Conservation (phyloP, 2,888 invertebrate genomes). For the Dioctria rufipes region DNA sequence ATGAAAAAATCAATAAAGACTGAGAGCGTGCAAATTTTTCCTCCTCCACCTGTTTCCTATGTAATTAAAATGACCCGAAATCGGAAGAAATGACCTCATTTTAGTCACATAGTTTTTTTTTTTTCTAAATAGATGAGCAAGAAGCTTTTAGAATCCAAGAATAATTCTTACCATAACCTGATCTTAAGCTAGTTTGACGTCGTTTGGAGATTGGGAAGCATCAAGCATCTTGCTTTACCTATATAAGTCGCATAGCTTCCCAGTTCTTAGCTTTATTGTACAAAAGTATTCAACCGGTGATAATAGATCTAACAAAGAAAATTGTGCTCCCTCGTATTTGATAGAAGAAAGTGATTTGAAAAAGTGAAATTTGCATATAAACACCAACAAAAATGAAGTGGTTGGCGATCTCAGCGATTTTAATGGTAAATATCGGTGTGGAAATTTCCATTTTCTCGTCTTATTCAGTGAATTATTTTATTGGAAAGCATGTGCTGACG, state of each 20-base stretch:
- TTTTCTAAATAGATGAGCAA: no score
- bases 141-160: no score
- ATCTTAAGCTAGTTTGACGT: no score
- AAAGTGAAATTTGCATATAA: constrained; percentile 9
- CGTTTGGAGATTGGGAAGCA: no score
- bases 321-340: background rate
- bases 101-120: no score
- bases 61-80: no score
- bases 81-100: no score
- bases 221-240: background rate
- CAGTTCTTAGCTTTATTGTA: constrained; percentile 54
- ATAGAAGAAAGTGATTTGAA: constrained; percentile 24
- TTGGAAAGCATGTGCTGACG: background rate
- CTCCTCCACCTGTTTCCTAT: no score
- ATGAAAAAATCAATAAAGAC: no score
- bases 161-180: no score
- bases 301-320: no score
- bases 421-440: constrained; percentile 55
- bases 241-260: constrained; percentile 45
- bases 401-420: constrained; percentile 51
- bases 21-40: no score
- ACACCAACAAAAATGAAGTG: constrained; percentile 54
- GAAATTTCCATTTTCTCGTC: background rate
- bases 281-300: background rate
- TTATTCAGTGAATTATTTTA: constrained; percentile 5